Percentiles rank a stretch among this genome's conserved stretches.
Conservation (phyloP, 1,140 invertebrate genomes). For the Danaus melanippus region DNA sequence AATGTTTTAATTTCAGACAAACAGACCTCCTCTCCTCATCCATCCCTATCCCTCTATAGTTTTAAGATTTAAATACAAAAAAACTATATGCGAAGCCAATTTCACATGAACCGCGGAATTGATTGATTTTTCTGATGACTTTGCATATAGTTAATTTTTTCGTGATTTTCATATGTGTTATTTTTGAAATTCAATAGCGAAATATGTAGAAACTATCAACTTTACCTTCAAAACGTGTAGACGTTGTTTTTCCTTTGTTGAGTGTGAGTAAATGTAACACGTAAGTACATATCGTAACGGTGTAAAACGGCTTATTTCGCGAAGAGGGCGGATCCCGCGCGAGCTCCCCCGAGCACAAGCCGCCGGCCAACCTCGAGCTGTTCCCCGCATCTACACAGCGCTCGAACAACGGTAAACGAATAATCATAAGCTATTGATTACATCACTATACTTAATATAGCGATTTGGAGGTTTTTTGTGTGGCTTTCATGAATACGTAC, state of each 20-base stretch:
- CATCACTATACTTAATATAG: no score
- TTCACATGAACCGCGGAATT: not conserved
- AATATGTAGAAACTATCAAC: conserved; percentile 10
- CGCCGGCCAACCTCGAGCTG: conserved; percentile 80
- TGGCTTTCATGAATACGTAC: no score
- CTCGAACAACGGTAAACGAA: conserved; percentile 79
- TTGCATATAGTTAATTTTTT: conserved; percentile 25
- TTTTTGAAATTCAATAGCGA: conserved; percentile 18
- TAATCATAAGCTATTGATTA: conserved; percentile 7
- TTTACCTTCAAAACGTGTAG: conserved; percentile 21
- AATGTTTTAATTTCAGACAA: conserved; percentile 13
- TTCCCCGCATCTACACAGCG: conserved; percentile 76
- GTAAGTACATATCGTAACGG: not conserved
- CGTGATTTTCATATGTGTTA: conserved; percentile 15
- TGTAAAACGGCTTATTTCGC: conserved; percentile 29
- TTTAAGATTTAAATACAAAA: conserved; percentile 6
- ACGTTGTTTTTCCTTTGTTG: conserved; percentile 21
- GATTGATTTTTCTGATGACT: conserved; percentile 3
- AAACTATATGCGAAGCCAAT: conserved; percentile 15
- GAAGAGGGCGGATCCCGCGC: conserved; percentile 79
- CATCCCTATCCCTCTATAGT: conserved; percentile 9
- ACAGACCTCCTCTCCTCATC: conserved; percentile 5
- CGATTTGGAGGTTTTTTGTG: no score
- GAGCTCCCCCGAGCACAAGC: conserved; percentile 79
- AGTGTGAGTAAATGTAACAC: conserved; percentile 16